phyloP scores from a whole-genome alignment of 2,888 invertebrate species.

The Caenorhabditis japonica region DNA sequence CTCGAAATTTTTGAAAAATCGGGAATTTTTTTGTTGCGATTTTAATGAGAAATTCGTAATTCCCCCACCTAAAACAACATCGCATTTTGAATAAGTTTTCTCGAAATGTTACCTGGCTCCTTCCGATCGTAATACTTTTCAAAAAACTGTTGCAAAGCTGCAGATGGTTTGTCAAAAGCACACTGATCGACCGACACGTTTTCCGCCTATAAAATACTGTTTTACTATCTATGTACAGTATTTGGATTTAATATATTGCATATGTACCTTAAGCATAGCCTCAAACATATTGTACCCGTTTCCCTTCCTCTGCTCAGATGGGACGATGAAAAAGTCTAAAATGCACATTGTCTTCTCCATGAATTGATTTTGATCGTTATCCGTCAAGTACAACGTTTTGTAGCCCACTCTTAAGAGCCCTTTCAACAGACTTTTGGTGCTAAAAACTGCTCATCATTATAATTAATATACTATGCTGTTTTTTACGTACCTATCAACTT shows the following conservation, averaged over 20 bases:
- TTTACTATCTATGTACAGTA: not conserved
- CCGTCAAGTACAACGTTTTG: constrained; percentile 85
- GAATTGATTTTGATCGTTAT: constrained; percentile 62
- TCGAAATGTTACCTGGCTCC: constrained; percentile 78
- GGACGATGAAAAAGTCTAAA: constrained; percentile 91
- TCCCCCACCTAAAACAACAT: too few relatives aligned
- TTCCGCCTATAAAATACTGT: constrained; percentile 56
- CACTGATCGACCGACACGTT: constrained; percentile 78
- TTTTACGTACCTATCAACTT: constrained; percentile 29
- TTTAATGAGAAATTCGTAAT: too few relatives aligned
- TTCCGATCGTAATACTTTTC: constrained; percentile 86
- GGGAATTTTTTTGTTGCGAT: too few relatives aligned
- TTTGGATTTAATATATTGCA: too few relatives aligned
- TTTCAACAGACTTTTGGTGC: constrained; percentile 77
- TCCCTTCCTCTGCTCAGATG: constrained; percentile 88
- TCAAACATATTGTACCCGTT: constrained; percentile 89
- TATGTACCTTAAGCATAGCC: constrained; percentile 86
- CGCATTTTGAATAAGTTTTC: too few relatives aligned
- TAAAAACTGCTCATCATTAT: constrained; percentile 30
- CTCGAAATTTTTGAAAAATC: not conserved
- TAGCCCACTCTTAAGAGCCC: constrained; percentile 91
- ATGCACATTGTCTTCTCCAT: constrained; percentile 85
- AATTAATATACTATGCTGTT: not conserved
- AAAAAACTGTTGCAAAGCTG: constrained; percentile 88
- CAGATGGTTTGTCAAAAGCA: constrained; percentile 93